These are phyloP conservation scores for Orussus abietinus DNA, from an alignment of 1,140 invertebrate species.

Conservation along the genomic window DNA sequence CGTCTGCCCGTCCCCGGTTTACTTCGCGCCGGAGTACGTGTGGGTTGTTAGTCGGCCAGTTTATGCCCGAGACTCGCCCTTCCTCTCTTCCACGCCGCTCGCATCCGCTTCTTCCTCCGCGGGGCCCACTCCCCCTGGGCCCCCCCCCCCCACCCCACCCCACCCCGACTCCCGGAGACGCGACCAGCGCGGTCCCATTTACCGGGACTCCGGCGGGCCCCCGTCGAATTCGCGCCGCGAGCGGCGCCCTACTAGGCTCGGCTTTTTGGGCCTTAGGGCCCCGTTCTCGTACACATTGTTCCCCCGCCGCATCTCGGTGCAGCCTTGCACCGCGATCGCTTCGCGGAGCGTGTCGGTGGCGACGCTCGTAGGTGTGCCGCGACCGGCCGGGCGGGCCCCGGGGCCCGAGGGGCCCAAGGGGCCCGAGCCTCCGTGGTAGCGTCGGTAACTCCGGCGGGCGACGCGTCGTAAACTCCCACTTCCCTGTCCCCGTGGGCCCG, in stretches of 20 bases:
- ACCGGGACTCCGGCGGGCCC: too few species aligned
- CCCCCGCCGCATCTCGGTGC: too few species aligned
- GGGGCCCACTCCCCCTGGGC: constrained; percentile 8
- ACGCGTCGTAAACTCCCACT: constrained; percentile 50
- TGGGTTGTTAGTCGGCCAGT: constrained; percentile 48
- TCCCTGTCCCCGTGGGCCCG: too few species aligned
- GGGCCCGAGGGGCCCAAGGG: constrained; percentile 1
- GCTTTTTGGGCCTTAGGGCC: too few species aligned
- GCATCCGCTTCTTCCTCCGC: constrained; percentile 15
- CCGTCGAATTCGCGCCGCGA: too few species aligned
- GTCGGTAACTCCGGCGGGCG: constrained; percentile 44
- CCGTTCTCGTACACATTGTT: too few species aligned
- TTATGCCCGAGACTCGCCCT: constrained; percentile 31
- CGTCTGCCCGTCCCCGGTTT: constrained; percentile 21
- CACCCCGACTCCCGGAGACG: neutral
- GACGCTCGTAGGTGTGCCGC: constrained; percentile 24
- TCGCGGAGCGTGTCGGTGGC: too few species aligned
- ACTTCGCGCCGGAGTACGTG: constrained; percentile 35
- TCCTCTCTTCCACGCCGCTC: constrained; percentile 16
- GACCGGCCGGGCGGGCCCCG: too few species aligned
- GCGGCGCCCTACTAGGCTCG: too few species aligned
- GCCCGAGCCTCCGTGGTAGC: constrained; percentile 34
- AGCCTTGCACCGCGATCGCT: too few species aligned
- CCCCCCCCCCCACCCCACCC: constrained; percentile 28
- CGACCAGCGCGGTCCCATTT: too few species aligned